phyloP scores from a whole-genome alignment of 92 coral and sea anemone genomes.

The Porites rus region DNA sequence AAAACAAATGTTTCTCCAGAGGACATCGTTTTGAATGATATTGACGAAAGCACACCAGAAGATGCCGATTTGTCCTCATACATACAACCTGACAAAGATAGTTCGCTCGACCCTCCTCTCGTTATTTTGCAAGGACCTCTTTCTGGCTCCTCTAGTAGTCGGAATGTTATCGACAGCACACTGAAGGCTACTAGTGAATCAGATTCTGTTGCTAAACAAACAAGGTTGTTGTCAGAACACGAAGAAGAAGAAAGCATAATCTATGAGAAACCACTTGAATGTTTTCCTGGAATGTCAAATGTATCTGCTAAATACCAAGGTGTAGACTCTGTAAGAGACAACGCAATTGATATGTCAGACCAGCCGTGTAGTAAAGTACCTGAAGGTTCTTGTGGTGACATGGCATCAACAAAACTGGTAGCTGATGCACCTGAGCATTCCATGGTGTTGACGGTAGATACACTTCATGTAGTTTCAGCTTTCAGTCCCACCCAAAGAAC shows the following conservation, averaged over 20 bases:
- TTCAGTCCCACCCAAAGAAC: background rate
- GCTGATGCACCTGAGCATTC: background rate
- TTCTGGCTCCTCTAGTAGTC: background rate
- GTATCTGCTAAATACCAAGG: background rate
- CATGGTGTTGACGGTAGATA: background rate
- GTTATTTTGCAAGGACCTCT: background rate
- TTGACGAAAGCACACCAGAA: background rate
- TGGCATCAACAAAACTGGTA: background rate
- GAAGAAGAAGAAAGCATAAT: background rate
- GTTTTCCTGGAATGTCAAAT: background rate
- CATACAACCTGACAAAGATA: background rate
- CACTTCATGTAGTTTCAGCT: background rate
- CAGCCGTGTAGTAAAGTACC: background rate
- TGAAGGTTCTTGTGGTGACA: background rate
- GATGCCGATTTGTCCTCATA: background rate
- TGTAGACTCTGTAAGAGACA: background rate
- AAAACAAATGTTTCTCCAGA: too few relatives aligned
- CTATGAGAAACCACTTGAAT: background rate
- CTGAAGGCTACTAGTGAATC: background rate
- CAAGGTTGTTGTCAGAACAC: background rate
- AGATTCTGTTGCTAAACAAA: background rate
- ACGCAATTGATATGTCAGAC: background rate
- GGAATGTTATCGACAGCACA: background rate
- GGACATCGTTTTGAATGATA: background rate
- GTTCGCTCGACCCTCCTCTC: too few relatives aligned